Conservation (phyloP, 1,140 invertebrate genomes). For the Druon quercuslanigerum region DNA sequence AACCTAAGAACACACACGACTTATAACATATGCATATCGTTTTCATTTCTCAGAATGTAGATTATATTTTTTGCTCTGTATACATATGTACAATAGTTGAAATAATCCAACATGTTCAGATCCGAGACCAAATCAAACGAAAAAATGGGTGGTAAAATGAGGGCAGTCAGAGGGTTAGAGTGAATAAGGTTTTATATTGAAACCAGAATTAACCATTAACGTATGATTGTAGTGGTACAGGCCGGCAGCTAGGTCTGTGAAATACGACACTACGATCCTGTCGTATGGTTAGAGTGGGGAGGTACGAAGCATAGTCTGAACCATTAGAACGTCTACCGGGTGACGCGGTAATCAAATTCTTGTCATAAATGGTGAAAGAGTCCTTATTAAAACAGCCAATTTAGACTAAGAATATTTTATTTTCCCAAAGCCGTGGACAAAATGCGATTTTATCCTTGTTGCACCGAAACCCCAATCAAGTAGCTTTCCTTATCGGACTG, state of each 20-base stretch:
- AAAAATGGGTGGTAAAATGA: not conserved
- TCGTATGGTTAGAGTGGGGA: constrained; percentile 53
- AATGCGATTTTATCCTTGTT: too few species aligned
- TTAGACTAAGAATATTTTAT: not conserved
- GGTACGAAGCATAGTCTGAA: constrained; percentile 55
- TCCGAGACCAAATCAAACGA: not conserved
- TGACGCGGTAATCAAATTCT: constrained; percentile 27
- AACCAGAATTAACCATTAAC: constrained; percentile 66
- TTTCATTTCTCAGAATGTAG: too few species aligned
- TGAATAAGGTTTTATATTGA: constrained; percentile 50
- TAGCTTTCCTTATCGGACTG: too few species aligned
- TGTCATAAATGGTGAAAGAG: not conserved
- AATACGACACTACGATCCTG: constrained; percentile 63
- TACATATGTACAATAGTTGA: too few species aligned
- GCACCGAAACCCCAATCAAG: too few species aligned
- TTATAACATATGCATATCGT: too few species aligned
- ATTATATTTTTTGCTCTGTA: too few species aligned
- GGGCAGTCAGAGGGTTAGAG: constrained; percentile 1
- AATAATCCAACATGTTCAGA: too few species aligned
- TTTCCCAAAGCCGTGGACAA: too few species aligned
- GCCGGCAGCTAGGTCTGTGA: constrained; percentile 52
- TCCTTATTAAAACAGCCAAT: not conserved
- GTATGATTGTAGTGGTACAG: constrained; percentile 55
- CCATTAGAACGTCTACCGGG: constrained; percentile 50
- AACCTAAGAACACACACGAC: too few species aligned